These are phyloP conservation scores for Artemisiospiza belli DNA, from an alignment of 2,113 vertebrate genomes.

Conservation along the genomic window DNA sequence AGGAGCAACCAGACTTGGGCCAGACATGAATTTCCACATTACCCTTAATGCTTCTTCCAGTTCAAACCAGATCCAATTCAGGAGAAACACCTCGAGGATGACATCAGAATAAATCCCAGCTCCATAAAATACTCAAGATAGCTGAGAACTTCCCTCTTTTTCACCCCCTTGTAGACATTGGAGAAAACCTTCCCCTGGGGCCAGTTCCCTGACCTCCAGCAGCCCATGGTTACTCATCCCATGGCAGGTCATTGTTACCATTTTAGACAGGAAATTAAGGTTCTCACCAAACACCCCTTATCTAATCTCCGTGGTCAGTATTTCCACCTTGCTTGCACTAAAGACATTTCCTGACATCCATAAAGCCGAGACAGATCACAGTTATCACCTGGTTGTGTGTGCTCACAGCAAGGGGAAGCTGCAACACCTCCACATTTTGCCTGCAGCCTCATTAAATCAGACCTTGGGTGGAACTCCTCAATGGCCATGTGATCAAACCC, in stretches of 20 bases:
- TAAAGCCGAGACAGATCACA: neutral
- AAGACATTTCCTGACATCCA: neutral
- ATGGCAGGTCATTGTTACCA: neutral
- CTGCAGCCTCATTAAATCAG: neutral
- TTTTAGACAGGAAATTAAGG: constrained; percentile 23
- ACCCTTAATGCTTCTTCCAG: neutral
- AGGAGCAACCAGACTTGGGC: neutral
- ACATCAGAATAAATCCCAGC: neutral
- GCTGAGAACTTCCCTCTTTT: neutral
- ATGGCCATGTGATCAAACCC: neutral
- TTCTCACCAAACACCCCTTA: neutral
- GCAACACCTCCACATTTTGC: neutral
- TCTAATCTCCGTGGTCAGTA: neutral
- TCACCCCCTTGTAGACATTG: neutral
- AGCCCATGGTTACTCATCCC: neutral
- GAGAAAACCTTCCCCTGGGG: neutral
- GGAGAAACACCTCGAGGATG: neutral
- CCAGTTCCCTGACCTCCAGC: neutral
- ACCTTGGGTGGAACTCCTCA: neutral
- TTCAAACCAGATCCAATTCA: neutral
- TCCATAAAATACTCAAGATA: neutral
- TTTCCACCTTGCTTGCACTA: neutral
- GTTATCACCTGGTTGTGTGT: neutral
- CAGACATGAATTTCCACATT: neutral
- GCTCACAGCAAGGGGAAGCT: neutral